Evolutionary conservation across 2,888 invertebrate species (phyloP), one percentile per base, ranked within the genome.

Genomic region (Microchrysa polita): DNA sequence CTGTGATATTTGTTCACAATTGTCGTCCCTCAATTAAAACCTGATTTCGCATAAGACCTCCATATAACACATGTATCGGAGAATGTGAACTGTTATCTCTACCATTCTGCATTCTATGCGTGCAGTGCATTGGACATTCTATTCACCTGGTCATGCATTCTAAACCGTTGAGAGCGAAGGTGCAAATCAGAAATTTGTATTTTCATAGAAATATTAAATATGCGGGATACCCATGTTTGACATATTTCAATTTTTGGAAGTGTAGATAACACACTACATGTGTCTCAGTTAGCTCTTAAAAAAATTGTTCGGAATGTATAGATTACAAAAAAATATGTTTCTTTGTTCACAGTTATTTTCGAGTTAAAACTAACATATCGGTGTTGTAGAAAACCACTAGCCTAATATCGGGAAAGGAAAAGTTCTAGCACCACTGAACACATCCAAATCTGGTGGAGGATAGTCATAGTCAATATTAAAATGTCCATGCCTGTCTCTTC

Each of bases 11-110:
- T 75, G 73, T 63, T 59, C 71, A 73, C 73, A 73, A 73, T 73
- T 73, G 73, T 74, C 74, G 61, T 48, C 67, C 69, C 73, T 52
- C 74, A 74, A 75, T 75, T 75, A 75, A 75, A 73, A 71, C 75
- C 71, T 71, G 73, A 75, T 73, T 73, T 73, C 69, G 69, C 57
- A 69, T 57, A 69, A 69, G 55, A 55, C 69, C 69, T 18, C 48
- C 20, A 20, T 34, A 34, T 34, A 7, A 34, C 2, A 34, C 7
- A 2, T 34, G 7, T 34, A 34, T 34, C 4, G 27, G 27, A 34
- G 27, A 5, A 7, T 48, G 48, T 48, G 48, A n/a, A n/a, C 4
- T 48, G 14, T 12, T 48, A 10, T n/a, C n/a, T 53, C 57, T 14
- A 55, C 18, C 53, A 55, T 16, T 12, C 20, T 69, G 42, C 18